Evolutionary conservation across 92 coral and sea anemone genomes (phyloP).

Genomic region (Isaurus tuberculatus): DNA sequence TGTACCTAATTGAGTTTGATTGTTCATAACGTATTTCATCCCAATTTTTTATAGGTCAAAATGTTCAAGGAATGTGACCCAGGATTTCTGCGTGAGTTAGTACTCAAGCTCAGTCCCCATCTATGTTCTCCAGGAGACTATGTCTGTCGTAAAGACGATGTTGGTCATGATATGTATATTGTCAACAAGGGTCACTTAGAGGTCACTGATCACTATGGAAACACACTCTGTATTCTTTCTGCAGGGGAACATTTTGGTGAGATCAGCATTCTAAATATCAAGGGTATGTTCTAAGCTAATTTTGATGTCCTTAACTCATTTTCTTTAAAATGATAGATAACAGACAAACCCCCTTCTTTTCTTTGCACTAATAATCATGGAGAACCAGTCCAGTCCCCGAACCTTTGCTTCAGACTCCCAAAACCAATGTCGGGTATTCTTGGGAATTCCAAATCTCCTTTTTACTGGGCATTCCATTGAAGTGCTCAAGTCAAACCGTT

Average conservation of each 20-base stretch:
- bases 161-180: conserved; percentile 96
- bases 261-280: conserved; percentile 89
- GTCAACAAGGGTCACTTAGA: conserved; percentile 90
- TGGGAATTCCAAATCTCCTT: too few relatives aligned
- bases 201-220: conserved; percentile 79
- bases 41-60: conserved; percentile 58
- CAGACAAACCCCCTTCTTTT: too few relatives aligned
- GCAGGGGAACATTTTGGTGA: conserved; percentile 98
- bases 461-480: too few relatives aligned
- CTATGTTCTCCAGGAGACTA: conserved; percentile 94
- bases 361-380: too few relatives aligned
- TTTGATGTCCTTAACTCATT: too few relatives aligned
- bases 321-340: too few relatives aligned
- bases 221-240: conserved; percentile 76
- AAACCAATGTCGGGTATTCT: too few relatives aligned
- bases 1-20: background rate
- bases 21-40: background rate
- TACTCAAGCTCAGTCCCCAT: conserved; percentile 76
- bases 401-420: too few relatives aligned
- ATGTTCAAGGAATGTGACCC: conserved; percentile 97
- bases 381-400: too few relatives aligned
- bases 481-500: too few relatives aligned
- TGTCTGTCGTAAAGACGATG: conserved; percentile 91
- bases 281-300: conserved; percentile 43
- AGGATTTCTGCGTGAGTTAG: conserved; percentile 89